phyloP scores from a whole-genome alignment of 1,140 invertebrate species.

The Brachionus calyciflorus region DNA sequence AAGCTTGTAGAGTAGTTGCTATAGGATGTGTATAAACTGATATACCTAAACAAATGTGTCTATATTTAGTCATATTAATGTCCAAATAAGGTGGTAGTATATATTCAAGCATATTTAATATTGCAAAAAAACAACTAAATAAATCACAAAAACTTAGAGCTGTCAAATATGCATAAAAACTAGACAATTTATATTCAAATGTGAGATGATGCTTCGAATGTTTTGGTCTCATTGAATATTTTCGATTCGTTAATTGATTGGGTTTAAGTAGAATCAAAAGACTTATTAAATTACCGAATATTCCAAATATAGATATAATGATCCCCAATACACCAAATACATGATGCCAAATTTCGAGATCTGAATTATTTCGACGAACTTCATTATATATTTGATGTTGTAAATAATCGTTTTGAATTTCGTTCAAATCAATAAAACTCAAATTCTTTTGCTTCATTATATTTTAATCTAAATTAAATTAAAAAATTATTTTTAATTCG shows the following conservation, averaged over 20 bases:
- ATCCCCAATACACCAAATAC: neutral
- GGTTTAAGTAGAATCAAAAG: neutral
- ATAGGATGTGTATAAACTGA: slow-evolving; percentile 41
- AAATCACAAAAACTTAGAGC: slow-evolving; percentile 23
- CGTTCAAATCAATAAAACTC: neutral
- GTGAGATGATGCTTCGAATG: neutral
- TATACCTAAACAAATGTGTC: slow-evolving; percentile 7
- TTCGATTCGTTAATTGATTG: neutral
- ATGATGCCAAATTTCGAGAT: slow-evolving; percentile 18
- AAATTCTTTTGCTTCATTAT: neutral
- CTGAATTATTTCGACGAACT: slow-evolving; percentile 23
- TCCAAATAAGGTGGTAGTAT: slow-evolving; percentile 43
- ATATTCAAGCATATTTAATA: slow-evolving; percentile 38
- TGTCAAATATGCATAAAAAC: slow-evolving; percentile 38
- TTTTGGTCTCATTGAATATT: neutral
- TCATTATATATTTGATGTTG: slow-evolving; percentile 46
- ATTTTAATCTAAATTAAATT: neutral
- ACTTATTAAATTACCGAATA: slow-evolving; percentile 18
- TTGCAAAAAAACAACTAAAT: slow-evolving; percentile 37
- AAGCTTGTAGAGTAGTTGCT: slow-evolving; percentile 22
- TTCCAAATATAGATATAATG: slow-evolving; percentile 5
- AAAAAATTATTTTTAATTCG: neutral
- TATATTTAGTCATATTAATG: neutral
- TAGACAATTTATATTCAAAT: slow-evolving; percentile 33
- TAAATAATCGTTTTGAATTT: slow-evolving; percentile 37